A percentile compares a stretch with the other conserved stretches of the same genome.
phyloP scores from a whole-genome alignment of 2,888 invertebrate species.

The Eucera pruinosa region DNA sequence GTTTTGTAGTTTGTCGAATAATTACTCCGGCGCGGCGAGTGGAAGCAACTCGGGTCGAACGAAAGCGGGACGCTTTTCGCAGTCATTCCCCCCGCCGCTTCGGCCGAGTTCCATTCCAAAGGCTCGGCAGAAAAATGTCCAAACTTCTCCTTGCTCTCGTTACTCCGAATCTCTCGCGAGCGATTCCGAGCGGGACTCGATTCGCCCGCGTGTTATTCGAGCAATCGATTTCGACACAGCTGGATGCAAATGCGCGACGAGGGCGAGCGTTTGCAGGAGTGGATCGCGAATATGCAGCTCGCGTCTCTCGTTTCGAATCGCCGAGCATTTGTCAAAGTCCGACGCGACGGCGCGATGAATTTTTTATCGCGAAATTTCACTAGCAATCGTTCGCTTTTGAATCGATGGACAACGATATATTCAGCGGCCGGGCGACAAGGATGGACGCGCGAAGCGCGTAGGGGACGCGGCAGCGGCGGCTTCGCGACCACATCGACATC shows the following conservation, averaged over 20 bases:
- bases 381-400: neutral
- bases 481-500: too few species aligned
- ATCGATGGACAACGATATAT: neutral
- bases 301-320: too few species aligned
- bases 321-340: neutral
- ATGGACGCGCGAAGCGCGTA: neutral
- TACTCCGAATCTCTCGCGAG: slow-evolving; percentile 12
- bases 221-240: too few species aligned
- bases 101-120: neutral
- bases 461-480: too few species aligned
- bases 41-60: neutral
- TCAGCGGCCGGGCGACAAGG: neutral
- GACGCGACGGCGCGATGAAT: neutral
- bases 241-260: too few species aligned
- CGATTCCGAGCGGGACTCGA: too few species aligned
- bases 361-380: neutral
- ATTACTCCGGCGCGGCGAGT: neutral
- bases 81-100: neutral
- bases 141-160: slow-evolving; percentile 44
- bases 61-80: slow-evolving; percentile 6
- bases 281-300: too few species aligned
- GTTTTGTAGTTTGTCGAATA: neutral
- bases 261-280: too few species aligned
- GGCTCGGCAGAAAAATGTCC: slow-evolving; percentile 15
- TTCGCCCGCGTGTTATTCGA: too few species aligned